A percentile compares a stretch with the other conserved stretches of the same genome.
These are phyloP conservation scores for Agonopterix alstromeriana DNA, from an alignment of 2,888 invertebrate species.

Conservation along the genomic window DNA sequence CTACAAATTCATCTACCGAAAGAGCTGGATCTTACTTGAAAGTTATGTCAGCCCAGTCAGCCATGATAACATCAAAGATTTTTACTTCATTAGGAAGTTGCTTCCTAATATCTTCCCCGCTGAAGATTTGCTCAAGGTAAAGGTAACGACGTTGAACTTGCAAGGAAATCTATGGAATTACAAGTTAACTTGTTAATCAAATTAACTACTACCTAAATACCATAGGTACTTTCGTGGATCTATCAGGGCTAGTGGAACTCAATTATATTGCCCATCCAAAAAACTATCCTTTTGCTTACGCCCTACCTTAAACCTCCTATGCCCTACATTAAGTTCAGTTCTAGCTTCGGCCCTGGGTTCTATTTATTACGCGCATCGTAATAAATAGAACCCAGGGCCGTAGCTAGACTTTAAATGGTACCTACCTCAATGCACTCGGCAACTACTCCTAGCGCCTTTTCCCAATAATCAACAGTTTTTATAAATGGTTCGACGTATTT, in stretches of 20 bases:
- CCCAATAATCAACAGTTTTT: conserved; percentile 90
- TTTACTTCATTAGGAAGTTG: conserved; percentile 87
- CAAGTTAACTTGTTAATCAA: neutral
- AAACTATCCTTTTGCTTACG: no score
- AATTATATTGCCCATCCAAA: no score
- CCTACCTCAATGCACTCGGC: conserved; percentile 86
- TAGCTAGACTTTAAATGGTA: neutral
- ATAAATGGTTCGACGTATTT: conserved; percentile 91
- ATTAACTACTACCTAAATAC: neutral
- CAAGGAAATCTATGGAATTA: conserved; percentile 72
- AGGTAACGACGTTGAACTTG: conserved; percentile 90
- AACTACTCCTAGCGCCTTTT: conserved; percentile 87
- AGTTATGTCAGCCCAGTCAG: conserved; percentile 83
- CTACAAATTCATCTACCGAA: no score
- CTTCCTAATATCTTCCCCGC: conserved; percentile 90
- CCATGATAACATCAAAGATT: conserved; percentile 84
- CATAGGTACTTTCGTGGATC: no score
- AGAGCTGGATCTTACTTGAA: conserved; percentile 44
- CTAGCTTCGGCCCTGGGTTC: no score
- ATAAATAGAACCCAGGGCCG: no score
- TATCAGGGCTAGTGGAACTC: no score
- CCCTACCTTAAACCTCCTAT: no score
- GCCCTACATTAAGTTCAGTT: no score
- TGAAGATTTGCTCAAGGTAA: conserved; percentile 92
- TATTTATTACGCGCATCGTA: no score